Evolutionary conservation across 2,797 vertebrate species (phyloP), one percentile per base, ranked within the genome.

Genomic region (Pipistrellus nathusii): DNA sequence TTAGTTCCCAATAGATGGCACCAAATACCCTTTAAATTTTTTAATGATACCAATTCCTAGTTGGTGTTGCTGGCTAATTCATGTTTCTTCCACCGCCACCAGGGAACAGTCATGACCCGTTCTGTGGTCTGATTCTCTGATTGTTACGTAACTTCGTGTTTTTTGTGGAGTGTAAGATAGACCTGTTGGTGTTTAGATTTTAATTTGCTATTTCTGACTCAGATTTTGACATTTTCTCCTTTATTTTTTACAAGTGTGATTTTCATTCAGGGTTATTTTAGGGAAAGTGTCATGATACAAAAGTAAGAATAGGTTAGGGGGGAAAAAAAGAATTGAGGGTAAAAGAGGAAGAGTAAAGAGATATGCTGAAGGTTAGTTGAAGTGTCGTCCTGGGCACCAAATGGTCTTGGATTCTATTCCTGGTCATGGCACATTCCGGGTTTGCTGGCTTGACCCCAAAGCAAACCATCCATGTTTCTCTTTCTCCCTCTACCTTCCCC

Each of bases 1-100:
- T 85, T 92, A 21, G 27, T 55, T 51, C 93, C 96, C 97, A 95
- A 95, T 78, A 97, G 97, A 59, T 97, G 97, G 97, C 96, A 90
- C 94, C 93, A 97, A 78, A 96, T 81, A 83, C 62, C 55, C 57
- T 93, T 95, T 92, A 44, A 95, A 89, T 23, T 92, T 73, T 32
- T 94, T 64, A 55, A 55, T 55, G 30, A 77, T 76, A 64, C 44
- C 23, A 66, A 86, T 92, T 91, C 64, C 80, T 91, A 18, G 44
- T 84, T 72, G 51, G 7, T 85, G 25, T 55, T 88, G 21, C 35
- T 81, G 57, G n/a, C 32, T 78, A 73, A 68, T 83, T 76, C 77
- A 85, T 86, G 51, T 85, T 85, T 86, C 72, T 91, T 80, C 73
- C 8, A 57, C 48, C 5, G 62, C 57, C 3, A 17, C 71, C 68